phyloP scores from a whole-genome alignment of 64 coral and sea anemone genomes.

The Montipora sp. region DNA sequence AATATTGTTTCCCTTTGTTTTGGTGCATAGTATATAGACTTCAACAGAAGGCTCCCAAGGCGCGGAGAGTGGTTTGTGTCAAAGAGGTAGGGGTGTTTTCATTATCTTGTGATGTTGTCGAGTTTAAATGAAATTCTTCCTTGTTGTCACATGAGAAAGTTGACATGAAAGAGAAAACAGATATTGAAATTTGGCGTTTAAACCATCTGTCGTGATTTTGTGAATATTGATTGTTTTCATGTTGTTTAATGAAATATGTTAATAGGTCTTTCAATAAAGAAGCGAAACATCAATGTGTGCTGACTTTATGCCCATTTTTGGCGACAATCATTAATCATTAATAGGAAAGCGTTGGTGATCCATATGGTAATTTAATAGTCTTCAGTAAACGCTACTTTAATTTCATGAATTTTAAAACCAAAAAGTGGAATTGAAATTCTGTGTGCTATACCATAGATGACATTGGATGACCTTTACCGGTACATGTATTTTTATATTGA shows the following conservation, averaged over 20 bases:
- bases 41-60: conserved; percentile 90
- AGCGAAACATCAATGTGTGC: background rate
- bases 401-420: too few relatives aligned
- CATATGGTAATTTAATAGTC: too few relatives aligned
- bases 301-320: background rate
- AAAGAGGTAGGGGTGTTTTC: conserved; percentile 65
- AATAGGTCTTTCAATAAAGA: background rate
- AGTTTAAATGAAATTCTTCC: background rate
- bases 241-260: too few relatives aligned
- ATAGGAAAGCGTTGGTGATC: too few relatives aligned
- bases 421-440: too few relatives aligned
- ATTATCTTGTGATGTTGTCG: background rate
- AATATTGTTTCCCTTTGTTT: background rate
- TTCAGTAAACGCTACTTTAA: too few relatives aligned
- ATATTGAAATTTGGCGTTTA: background rate
- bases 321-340: background rate
- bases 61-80: conserved; percentile 67
- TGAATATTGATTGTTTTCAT: background rate
- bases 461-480: too few relatives aligned
- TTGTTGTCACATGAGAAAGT: too few relatives aligned
- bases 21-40: conserved; percentile 75
- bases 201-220: conserved; percentile 15
- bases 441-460: too few relatives aligned
- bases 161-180: background rate
- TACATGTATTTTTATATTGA: too few relatives aligned